phyloP scores from a whole-genome alignment of 2,113 vertebrate genomes.

The Sminthopsis crassicaudata region DNA sequence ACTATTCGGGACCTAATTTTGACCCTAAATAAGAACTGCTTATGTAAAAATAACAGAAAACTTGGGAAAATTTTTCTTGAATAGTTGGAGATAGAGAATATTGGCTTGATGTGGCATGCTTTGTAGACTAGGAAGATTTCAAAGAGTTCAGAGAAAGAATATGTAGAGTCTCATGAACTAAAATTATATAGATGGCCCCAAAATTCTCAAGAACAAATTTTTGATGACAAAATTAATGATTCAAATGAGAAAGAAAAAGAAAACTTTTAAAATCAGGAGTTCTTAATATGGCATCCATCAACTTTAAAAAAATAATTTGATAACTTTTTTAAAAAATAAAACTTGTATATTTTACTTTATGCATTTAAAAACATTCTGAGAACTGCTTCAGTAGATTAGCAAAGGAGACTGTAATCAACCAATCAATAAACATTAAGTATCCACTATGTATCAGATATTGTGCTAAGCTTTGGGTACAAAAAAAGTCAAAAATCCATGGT shows the following conservation, averaged over 20 bases:
- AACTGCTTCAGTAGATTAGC: background rate
- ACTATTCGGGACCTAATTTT: background rate
- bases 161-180: background rate
- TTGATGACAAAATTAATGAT: background rate
- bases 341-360: background rate
- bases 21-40: background rate
- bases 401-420: background rate
- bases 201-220: background rate
- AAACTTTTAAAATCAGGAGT: background rate
- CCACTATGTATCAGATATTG: background rate
- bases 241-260: background rate
- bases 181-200: background rate
- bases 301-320: background rate
- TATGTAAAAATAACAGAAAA: background rate
- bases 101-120: background rate
- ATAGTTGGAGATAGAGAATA: background rate
- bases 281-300: background rate
- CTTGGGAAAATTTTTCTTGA: background rate
- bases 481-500: background rate
- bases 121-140: background rate
- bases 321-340: background rate
- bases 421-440: background rate
- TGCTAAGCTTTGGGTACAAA: background rate
- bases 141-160: background rate
- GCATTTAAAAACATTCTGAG: background rate